Percentiles rank a stretch among this genome's conserved stretches.
These are phyloP conservation scores for Antheraea mylitta DNA, from an alignment of 1,140 invertebrate species.

Conservation along the genomic window DNA sequence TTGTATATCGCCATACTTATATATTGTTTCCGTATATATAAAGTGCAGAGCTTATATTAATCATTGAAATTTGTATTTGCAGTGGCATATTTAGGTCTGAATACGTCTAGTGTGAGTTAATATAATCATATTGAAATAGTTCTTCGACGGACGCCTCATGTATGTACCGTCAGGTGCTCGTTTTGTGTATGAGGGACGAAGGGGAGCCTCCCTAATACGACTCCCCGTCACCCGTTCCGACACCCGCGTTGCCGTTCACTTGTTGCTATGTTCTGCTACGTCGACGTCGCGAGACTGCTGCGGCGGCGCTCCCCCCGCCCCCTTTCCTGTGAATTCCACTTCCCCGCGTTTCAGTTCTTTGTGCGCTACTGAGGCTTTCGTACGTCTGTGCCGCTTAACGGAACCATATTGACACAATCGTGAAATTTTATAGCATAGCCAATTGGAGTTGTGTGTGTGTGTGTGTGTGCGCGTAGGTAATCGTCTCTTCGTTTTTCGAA, in stretches of 20 bases:
- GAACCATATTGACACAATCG: slow-evolving; percentile 50
- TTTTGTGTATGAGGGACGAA: slow-evolving; percentile 41
- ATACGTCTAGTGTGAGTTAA: slow-evolving; percentile 12
- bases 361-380: slow-evolving; percentile 59
- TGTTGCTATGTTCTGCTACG: slow-evolving; percentile 72
- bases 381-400: slow-evolving; percentile 49
- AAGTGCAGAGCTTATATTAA: not conserved
- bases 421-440: slow-evolving; percentile 51
- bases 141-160: slow-evolving; percentile 43
- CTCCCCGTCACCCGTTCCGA: slow-evolving; percentile 39
- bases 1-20: not conserved
- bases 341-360: slow-evolving; percentile 73
- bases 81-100: not conserved
- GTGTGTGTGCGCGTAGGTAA: slow-evolving; percentile 50
- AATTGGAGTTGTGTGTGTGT: slow-evolving; percentile 54
- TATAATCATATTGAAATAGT: slow-evolving; percentile 10
- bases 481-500: slow-evolving; percentile 50
- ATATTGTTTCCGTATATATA: not conserved
- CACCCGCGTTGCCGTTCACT: slow-evolving; percentile 69
- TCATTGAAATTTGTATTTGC: not conserved
- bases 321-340: slow-evolving; percentile 51
- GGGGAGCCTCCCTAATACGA: slow-evolving; percentile 36
- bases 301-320: slow-evolving; percentile 38
- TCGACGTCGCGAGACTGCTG: slow-evolving; percentile 58
- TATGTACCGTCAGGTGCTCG: slow-evolving; percentile 64